A percentile compares a stretch with the other conserved stretches of the same genome.
Conservation (phyloP, 2,797 vertebrate species). For the Gastrophryne carolinensis region DNA sequence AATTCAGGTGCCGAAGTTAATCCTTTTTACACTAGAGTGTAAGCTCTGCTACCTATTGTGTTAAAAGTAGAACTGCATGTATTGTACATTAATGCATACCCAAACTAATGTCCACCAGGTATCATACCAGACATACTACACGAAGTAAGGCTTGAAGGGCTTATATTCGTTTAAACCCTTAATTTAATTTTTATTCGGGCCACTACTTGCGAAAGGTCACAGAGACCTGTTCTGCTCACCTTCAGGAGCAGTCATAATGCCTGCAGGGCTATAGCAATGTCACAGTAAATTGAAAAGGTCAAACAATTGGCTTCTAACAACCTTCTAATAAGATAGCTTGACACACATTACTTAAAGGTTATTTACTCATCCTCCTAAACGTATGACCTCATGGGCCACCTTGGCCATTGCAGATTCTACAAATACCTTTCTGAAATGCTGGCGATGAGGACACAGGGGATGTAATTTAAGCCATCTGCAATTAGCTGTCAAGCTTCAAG, state of each 20-base stretch:
- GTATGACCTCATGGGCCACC: neutral
- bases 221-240: neutral
- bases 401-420: neutral
- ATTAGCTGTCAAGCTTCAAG: neutral
- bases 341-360: neutral
- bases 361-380: neutral
- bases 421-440: neutral
- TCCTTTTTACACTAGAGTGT: too few species aligned
- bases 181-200: too few species aligned
- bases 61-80: too few species aligned
- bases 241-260: neutral
- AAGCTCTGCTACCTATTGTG: too few species aligned
- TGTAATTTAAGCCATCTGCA: neutral
- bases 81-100: too few species aligned
- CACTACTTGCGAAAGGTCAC: neutral
- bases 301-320: neutral
- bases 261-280: neutral
- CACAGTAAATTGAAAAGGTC: constrained; percentile 1
- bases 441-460: neutral
- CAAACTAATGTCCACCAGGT: too few species aligned
- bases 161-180: too few species aligned
- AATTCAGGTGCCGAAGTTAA: too few species aligned
- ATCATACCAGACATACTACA: too few species aligned
- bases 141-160: too few species aligned
- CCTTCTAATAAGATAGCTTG: neutral